Evolutionary conservation across 2,888 invertebrate species (phyloP), one percentile per base, ranked within the genome.

Genomic region (Drosophila infuscata): DNA sequence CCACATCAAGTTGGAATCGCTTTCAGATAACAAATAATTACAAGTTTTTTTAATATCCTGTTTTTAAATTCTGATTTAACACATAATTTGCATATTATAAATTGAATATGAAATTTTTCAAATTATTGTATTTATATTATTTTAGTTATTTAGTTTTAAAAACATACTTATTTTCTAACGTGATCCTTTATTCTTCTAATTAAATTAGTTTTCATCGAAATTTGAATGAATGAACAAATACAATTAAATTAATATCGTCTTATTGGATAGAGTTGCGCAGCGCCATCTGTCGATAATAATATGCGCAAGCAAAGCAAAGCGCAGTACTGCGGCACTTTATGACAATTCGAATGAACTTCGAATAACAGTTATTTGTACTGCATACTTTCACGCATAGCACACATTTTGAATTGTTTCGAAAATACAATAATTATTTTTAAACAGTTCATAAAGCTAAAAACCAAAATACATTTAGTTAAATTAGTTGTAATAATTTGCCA

Each of bases 341-440:
- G 20, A 35, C 6, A 36, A 5, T 17, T 15, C 15, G 6, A n/a
- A 17, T 46, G 15, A 17, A 43, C 3, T 30, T 25, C 25, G 25
- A 25, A 30, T 5, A 43, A 8, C 12, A 36, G 6, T 17, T 25
- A 4, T 11, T 29, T 8, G 5, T 35, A 35, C 0, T 56, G 74
- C 68, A 68, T 74, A 63, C 76, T 68, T 62, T 75, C 12, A n/a
- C 59, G 49, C 48, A 9, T 15, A 25, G 4, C 20, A 15, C 0
- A 4, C 7, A 15, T 7, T 20, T 15, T 20, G 0, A 46, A 15
- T 9, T 5, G 0, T 46, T 46, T 20, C 3, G 12, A 7, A 46
- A 20, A 46, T 20, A 6, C 12, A 12, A 20, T 9, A 9, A 41
- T 4, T n/a, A 3, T 41, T 5, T n/a, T n/a, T 41, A 41, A 41